These are phyloP conservation scores for Crenuchus spilurus DNA, from an alignment of 2,797 vertebrate genomes.

Conservation along the genomic window DNA sequence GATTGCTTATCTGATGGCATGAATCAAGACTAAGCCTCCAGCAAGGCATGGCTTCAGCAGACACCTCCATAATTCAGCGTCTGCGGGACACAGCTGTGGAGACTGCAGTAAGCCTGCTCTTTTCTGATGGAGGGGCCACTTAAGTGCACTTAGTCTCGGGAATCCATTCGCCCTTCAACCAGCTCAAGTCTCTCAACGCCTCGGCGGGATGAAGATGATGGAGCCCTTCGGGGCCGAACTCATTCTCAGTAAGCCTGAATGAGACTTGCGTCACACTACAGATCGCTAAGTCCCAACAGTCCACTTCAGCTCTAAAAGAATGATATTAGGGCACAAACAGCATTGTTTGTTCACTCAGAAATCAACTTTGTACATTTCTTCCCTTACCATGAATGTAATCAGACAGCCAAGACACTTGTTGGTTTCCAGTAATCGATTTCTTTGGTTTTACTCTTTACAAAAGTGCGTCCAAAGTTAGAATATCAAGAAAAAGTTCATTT, in stretches of 20 bases:
- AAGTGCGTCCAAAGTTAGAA: no score
- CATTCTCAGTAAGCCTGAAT: conserved; percentile 21
- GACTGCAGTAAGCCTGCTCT: conserved; percentile 26
- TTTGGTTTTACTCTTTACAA: no score
- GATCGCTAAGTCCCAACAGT: background rate
- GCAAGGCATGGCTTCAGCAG: conserved; percentile 13
- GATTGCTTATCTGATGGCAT: conserved; percentile 48
- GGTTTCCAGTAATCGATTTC: no score
- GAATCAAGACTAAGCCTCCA: conserved; percentile 41
- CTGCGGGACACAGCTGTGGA: background rate
- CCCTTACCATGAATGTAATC: no score
- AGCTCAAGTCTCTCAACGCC: conserved; percentile 8
- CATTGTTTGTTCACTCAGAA: no score
- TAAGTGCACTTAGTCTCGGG: conserved; percentile 35
- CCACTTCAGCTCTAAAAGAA: conserved; percentile 15
- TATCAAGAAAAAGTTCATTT: no score
- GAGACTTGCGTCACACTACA: conserved; percentile 24
- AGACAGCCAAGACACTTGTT: no score
- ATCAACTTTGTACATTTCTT: no score
- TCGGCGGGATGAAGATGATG: conserved; percentile 18
- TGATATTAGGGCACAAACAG: conserved; percentile 20
- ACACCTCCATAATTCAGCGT: conserved; percentile 32
- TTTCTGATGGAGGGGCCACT: conserved; percentile 38
- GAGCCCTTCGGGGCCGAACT: conserved; percentile 3
- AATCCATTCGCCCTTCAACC: conserved; percentile 26